Evolutionary conservation across 2,113 vertebrate species (phyloP).

Genomic region (Holacanthus passer): DNA sequence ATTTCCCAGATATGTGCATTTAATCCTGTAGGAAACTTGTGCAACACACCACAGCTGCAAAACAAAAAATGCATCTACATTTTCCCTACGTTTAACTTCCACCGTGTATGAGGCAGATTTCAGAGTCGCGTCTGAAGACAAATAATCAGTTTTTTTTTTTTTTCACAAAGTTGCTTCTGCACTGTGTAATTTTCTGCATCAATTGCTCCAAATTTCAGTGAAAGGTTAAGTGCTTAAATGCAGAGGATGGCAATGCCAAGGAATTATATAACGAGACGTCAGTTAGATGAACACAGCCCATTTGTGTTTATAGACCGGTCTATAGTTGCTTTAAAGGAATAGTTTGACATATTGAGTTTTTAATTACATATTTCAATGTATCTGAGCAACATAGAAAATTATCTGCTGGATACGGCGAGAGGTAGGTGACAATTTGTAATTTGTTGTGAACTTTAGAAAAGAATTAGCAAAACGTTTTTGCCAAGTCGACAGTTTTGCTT

Average conservation of each 20-base stretch:
- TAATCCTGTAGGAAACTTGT: slow-evolving; percentile 32
- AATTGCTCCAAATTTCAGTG: slow-evolving; percentile 59
- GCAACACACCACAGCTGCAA: slow-evolving; percentile 27
- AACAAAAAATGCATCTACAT: slow-evolving; percentile 1
- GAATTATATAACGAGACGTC: slow-evolving; percentile 44
- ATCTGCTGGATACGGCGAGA: not conserved
- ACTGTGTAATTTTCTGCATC: slow-evolving; percentile 59
- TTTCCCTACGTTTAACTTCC: not conserved
- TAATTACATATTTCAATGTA: not conserved
- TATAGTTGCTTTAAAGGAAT: not conserved
- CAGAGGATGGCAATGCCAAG: slow-evolving; percentile 21
- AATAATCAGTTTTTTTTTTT: not conserved
- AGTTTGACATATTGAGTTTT: not conserved
- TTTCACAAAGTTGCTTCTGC: slow-evolving; percentile 23
- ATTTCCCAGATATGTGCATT: slow-evolving; percentile 38
- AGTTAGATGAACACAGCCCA: not conserved
- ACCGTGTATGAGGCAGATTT: not conserved
- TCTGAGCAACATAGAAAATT: not conserved
- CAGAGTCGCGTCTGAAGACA: slow-evolving; percentile 10
- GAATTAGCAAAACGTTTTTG: too few species aligned
- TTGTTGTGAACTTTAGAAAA: not conserved
- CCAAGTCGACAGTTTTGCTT: not conserved
- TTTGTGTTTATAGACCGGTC: slow-evolving; percentile 26
- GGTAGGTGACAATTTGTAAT: not conserved
- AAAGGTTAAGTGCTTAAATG: slow-evolving; percentile 59